phyloP scores from a whole-genome alignment of 2,888 invertebrate species.

The Rugalucina vietnamica region DNA sequence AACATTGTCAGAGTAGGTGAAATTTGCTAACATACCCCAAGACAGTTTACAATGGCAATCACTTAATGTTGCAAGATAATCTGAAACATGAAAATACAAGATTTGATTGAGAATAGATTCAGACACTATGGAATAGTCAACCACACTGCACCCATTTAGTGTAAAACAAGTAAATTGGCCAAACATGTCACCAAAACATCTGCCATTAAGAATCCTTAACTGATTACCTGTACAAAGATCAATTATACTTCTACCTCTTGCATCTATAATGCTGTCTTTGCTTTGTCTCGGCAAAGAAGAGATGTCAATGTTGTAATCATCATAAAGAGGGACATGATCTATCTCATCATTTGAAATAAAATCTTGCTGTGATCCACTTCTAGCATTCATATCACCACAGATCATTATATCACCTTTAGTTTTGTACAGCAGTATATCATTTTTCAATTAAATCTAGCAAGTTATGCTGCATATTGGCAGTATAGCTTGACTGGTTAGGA shows the following conservation, averaged over 20 bases:
- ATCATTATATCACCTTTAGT: background rate
- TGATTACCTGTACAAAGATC: conserved; percentile 28
- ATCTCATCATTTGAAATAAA: conserved; percentile 18
- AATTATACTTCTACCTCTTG: conserved; percentile 27
- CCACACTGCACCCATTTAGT: conserved; percentile 18
- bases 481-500: conserved; percentile 8
- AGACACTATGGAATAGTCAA: conserved; percentile 20
- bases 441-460: conserved; percentile 33
- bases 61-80: conserved; percentile 5
- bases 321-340: background rate
- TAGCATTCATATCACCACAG: background rate
- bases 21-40: background rate
- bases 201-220: conserved; percentile 36
- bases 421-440: conserved; percentile 11
- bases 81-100: background rate
- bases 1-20: background rate
- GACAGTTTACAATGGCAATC: background rate
- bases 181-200: conserved; percentile 26
- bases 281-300: background rate
- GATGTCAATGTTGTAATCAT: background rate
- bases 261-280: conserved; percentile 10
- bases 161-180: conserved; percentile 22
- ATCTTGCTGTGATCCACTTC: conserved; percentile 5
- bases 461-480: conserved; percentile 7
- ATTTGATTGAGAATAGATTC: conserved; percentile 8